A percentile compares a stretch with the other conserved stretches of the same genome.
Evolutionary conservation across 2,888 invertebrate genomes (phyloP).

Genomic region (Lathronympha strigana): DNA sequence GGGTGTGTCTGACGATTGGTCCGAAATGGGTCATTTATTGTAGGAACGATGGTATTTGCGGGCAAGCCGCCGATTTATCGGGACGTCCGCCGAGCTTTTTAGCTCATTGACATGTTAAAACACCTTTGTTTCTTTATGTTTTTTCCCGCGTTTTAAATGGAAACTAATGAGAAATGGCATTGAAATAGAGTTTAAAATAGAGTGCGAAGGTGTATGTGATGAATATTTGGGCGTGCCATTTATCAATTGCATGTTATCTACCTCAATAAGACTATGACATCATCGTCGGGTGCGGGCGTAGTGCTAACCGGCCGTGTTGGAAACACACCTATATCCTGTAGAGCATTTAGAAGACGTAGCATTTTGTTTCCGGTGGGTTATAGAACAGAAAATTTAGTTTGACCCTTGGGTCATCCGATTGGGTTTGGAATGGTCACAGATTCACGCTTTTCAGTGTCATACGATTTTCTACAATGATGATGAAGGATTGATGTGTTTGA

Average conservation of each 20-base stretch:
- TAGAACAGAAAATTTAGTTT: conserved; percentile 22
- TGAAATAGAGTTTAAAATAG: background rate
- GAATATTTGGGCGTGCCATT: conserved; percentile 69
- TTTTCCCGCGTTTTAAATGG: conserved; percentile 3
- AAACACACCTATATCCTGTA: conserved; percentile 34
- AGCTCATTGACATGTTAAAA: conserved; percentile 44
- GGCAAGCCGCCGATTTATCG: conserved; percentile 51
- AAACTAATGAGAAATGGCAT: background rate
- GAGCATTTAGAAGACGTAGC: conserved; percentile 15
- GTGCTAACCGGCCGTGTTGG: conserved; percentile 60
- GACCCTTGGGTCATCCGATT: conserved; percentile 38
- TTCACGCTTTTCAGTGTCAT: conserved; percentile 10
- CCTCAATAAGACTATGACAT: conserved; percentile 72
- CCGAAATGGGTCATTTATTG: conserved; percentile 67
- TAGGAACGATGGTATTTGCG: conserved; percentile 49
- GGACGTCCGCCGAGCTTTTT: conserved; percentile 46
- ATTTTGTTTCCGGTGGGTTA: conserved; percentile 36
- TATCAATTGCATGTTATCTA: conserved; percentile 73
- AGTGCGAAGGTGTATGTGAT: conserved; percentile 14
- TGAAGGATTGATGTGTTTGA: too few species aligned
- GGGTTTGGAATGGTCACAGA: conserved; percentile 25
- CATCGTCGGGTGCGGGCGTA: conserved; percentile 66
- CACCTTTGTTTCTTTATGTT: conserved; percentile 28
- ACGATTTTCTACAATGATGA: background rate
- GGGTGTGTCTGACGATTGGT: conserved; percentile 72